These are phyloP conservation scores for Papilio machaon DNA, from an alignment of 1,140 invertebrate genomes.

Conservation along the genomic window DNA sequence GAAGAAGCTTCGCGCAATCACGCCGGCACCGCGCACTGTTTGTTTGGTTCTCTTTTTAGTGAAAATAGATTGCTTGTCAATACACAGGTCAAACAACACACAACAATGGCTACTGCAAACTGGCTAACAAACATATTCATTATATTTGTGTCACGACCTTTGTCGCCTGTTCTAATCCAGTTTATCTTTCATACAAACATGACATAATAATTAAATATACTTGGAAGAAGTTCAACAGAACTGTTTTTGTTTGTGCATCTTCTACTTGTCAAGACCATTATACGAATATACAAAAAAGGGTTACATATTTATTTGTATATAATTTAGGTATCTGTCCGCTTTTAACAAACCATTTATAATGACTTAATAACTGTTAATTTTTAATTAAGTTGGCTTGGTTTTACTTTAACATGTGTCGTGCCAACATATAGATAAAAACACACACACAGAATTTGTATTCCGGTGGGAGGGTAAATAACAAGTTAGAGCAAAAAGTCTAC, in stretches of 20 bases:
- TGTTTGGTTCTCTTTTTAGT: constrained; percentile 68
- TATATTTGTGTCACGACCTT: constrained; percentile 54
- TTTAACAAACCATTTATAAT: too few relatives aligned
- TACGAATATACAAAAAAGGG: too few relatives aligned
- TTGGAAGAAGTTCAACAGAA: neutral
- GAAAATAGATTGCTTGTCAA: constrained; percentile 72
- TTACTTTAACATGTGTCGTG: neutral
- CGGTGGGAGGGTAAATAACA: constrained; percentile 51
- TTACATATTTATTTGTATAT: too few relatives aligned
- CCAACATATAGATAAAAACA: constrained; percentile 40
- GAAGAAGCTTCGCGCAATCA: constrained; percentile 65
- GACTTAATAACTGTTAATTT: neutral
- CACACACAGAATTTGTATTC: constrained; percentile 49
- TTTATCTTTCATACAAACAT: neutral
- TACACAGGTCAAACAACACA: constrained; percentile 67
- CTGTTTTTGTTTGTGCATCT: neutral
- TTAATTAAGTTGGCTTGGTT: neutral
- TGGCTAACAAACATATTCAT: constrained; percentile 53
- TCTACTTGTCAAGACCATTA: neutral
- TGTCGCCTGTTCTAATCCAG: constrained; percentile 45
- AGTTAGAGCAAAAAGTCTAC: constrained; percentile 66
- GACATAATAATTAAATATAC: neutral
- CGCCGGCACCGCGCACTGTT: constrained; percentile 59
- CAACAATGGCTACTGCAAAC: constrained; percentile 58
- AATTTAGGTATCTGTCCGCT: too few relatives aligned